phyloP scores from a whole-genome alignment of 2,797 vertebrate species.

The Acestrorhynchus altus region DNA sequence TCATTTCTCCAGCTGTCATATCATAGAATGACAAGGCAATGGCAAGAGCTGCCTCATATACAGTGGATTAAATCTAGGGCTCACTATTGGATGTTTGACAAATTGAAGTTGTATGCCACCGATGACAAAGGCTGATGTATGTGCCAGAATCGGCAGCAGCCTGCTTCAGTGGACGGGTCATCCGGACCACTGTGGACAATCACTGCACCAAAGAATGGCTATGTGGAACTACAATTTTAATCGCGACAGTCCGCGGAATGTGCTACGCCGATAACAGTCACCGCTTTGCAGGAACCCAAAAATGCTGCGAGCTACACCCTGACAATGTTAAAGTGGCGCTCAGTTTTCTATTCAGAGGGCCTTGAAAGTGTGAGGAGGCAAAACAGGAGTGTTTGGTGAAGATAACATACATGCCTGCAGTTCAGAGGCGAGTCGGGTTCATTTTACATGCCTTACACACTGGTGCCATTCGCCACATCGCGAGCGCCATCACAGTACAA shows the following conservation, averaged over 20 bases:
- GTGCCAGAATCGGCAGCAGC: conserved; percentile 5
- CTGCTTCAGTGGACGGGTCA: conserved; percentile 42
- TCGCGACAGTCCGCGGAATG: neutral
- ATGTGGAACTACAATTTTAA: conserved; percentile 10
- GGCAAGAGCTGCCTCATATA: conserved; percentile 43
- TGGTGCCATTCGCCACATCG: conserved; percentile 16
- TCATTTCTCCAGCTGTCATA: conserved; percentile 52
- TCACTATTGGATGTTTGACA: conserved; percentile 48
- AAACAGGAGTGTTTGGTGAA: conserved; percentile 28
- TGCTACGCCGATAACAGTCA: conserved; percentile 16
- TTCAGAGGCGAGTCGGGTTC: neutral
- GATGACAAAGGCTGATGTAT: conserved; percentile 34
- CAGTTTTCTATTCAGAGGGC: conserved; percentile 36
- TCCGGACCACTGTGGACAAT: conserved; percentile 13
- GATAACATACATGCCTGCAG: conserved; percentile 17
- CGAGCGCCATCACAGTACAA: conserved; percentile 19
- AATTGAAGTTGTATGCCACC: conserved; percentile 49
- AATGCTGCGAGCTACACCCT: conserved; percentile 10
- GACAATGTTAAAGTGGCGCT: conserved; percentile 33
- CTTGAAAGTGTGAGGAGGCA: conserved; percentile 28
- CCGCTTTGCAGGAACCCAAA: neutral
- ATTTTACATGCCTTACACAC: conserved; percentile 2
- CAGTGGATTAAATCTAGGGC: conserved; percentile 49
- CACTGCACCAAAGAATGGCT: conserved; percentile 23
- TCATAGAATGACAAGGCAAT: conserved; percentile 44